These are phyloP conservation scores for Ficedula albicollis DNA, from an alignment of 2,797 vertebrate genomes.

Conservation along the genomic window DNA sequence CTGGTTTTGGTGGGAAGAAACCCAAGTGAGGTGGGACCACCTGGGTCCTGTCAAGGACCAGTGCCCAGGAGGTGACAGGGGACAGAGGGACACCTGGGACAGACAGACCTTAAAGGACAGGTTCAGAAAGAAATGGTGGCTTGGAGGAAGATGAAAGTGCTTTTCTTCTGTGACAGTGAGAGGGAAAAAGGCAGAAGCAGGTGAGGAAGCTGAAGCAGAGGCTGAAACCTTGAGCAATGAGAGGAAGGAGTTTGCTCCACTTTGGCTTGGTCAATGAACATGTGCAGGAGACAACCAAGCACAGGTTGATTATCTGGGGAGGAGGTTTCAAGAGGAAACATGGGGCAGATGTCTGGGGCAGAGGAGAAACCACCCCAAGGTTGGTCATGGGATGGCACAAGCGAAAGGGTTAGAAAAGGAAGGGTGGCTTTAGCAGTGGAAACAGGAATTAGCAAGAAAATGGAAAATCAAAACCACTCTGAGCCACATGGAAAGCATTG, in stretches of 20 bases:
- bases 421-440: not conserved
- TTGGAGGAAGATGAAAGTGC: not conserved
- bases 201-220: not conserved
- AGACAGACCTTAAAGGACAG: not conserved
- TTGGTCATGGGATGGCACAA: not conserved
- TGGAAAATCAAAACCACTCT: not conserved
- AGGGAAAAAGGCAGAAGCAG: not conserved
- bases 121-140: not conserved
- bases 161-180: not conserved
- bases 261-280: not conserved
- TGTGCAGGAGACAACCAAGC: not conserved
- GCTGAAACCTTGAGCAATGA: not conserved
- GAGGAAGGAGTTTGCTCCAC: not conserved
- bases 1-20: not conserved
- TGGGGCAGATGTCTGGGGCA: not conserved
- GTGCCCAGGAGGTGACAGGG: not conserved
- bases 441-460: not conserved
- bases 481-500: not conserved
- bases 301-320: not conserved
- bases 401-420: not conserved
- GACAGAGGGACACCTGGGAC: not conserved
- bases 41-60: not conserved
- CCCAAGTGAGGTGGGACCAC: not conserved
- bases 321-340: not conserved
- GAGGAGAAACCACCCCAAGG: not conserved